These are phyloP conservation scores for Nyctalus aviator DNA, from an alignment of 2,797 vertebrate genomes.

Conservation along the genomic window DNA sequence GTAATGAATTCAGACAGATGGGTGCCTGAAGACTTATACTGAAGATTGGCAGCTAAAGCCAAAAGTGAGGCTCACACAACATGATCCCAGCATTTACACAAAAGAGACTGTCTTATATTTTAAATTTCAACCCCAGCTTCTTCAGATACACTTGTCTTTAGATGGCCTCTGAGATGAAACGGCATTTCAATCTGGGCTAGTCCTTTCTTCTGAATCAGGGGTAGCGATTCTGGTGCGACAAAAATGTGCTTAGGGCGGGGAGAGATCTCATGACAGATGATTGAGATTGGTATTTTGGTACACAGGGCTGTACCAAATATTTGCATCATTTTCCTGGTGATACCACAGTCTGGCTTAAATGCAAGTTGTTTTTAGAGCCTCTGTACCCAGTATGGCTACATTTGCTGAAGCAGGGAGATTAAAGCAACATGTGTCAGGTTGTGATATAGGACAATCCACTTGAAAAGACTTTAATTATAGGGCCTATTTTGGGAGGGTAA, in stretches of 20 bases:
- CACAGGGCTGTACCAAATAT: slow-evolving; percentile 33
- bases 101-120: not conserved
- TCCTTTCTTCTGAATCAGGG: slow-evolving; percentile 37
- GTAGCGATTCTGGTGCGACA: slow-evolving; percentile 4
- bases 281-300: slow-evolving; percentile 58
- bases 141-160: slow-evolving; percentile 43
- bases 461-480: slow-evolving; percentile 74
- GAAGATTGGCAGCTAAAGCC: not conserved
- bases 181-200: not conserved
- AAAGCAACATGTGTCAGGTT: slow-evolving; percentile 68
- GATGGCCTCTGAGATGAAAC: slow-evolving; percentile 40
- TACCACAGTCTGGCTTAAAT: slow-evolving; percentile 50
- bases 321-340: slow-evolving; percentile 63
- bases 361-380: slow-evolving; percentile 54
- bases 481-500: slow-evolving; percentile 77
- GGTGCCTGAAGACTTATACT: not conserved
- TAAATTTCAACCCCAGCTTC: slow-evolving; percentile 10
- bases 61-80: not conserved
- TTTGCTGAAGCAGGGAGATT: slow-evolving; percentile 67
- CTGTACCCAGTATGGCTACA: slow-evolving; percentile 62
- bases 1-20: slow-evolving; percentile 38
- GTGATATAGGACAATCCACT: slow-evolving; percentile 58
- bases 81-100: slow-evolving; percentile 13
- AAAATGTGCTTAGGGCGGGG: slow-evolving; percentile 46
- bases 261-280: slow-evolving; percentile 60